Percentiles rank a stretch among this genome's conserved stretches.
Evolutionary conservation across 2,888 invertebrate genomes (phyloP).

Genomic region (Plagodis dolabraria): DNA sequence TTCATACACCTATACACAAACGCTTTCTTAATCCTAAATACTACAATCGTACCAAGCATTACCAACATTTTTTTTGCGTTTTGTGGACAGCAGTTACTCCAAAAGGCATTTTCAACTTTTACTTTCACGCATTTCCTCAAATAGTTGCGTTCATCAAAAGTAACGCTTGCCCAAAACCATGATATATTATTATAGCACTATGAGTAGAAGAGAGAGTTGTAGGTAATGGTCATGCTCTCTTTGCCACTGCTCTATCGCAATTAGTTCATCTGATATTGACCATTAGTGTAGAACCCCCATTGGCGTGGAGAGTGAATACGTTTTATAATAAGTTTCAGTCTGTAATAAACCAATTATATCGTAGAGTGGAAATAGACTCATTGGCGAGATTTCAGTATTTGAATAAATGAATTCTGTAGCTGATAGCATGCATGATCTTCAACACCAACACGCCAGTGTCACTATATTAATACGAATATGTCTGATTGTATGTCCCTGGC

Average conservation of each 20-base stretch:
- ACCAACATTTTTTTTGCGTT: no score
- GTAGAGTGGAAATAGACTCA: neutral
- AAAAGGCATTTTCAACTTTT: slow-evolving; percentile 17
- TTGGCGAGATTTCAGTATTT: no score
- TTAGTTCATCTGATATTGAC: slow-evolving; percentile 61
- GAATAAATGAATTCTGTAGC: no score
- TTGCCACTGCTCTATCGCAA: slow-evolving; percentile 49
- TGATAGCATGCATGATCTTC: no score
- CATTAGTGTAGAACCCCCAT: slow-evolving; percentile 43
- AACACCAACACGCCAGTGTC: no score
- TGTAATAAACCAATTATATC: slow-evolving; percentile 6
- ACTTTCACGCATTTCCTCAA: slow-evolving; percentile 29
- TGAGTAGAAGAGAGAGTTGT: slow-evolving; percentile 54
- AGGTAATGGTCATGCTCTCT: slow-evolving; percentile 62
- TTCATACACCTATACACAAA: no score
- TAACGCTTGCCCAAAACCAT: slow-evolving; percentile 32
- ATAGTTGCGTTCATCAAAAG: slow-evolving; percentile 12
- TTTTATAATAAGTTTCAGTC: slow-evolving; percentile 5
- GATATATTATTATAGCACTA: slow-evolving; percentile 17
- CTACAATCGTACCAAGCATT: no score
- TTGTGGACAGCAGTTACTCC: neutral
- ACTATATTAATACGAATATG: no score
- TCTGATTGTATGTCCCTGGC: no score
- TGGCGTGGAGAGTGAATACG: slow-evolving; percentile 3
- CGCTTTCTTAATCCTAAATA: no score